Evolutionary conservation across 2,888 invertebrate genomes (phyloP), one percentile per base, ranked within the genome.

Genomic region (Marasmarcha lunaedactyla): DNA sequence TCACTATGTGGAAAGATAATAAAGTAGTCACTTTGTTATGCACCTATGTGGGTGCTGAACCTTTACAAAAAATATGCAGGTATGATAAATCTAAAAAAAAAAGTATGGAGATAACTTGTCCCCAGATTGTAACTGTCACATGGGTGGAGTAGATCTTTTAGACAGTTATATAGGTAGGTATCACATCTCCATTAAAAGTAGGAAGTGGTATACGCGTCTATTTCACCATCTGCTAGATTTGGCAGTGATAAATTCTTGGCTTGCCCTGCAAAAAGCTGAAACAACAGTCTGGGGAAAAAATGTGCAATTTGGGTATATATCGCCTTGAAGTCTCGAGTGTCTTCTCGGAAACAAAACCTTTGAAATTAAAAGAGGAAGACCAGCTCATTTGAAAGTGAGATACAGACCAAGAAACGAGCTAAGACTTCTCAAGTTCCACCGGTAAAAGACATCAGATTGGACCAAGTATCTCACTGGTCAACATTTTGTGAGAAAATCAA

Each of bases 1-100:
- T 30, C 25, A 47, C 55, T 35, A 35, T 30, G 14, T 40, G 40
- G 42, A 37, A 40, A 34, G 39, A 39, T 12, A 39, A 42, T 20
- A 41, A 41, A 36, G n/a, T 36, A 27, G 42, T 40, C 2, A 42
- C 37, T 9, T 30, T 37, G 14, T 15, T 38, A 37, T 42, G 38
- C n/a, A 36, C 38, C 10, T 42, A 38, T 38, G 39, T 39, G 15
- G 39, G 42, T 5, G 36, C 36, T 27, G 36, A 39, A n/a, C 42
- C 37, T 2, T 33, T 14, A 12, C n/a, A 6, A 25, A 35, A 9
- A 27, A 14, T 39, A 10, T 25, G 10, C 2, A 15, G 39, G n/a
- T 39, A 12, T 30, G 34, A 39, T 6, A 38, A 38, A 11, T 10
- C 15, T 14, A 34, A 34, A 15, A 34, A 34, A n/a, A 10, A 15